phyloP scores from a whole-genome alignment of 2,888 invertebrate genomes.

The Adela reaumurella region DNA sequence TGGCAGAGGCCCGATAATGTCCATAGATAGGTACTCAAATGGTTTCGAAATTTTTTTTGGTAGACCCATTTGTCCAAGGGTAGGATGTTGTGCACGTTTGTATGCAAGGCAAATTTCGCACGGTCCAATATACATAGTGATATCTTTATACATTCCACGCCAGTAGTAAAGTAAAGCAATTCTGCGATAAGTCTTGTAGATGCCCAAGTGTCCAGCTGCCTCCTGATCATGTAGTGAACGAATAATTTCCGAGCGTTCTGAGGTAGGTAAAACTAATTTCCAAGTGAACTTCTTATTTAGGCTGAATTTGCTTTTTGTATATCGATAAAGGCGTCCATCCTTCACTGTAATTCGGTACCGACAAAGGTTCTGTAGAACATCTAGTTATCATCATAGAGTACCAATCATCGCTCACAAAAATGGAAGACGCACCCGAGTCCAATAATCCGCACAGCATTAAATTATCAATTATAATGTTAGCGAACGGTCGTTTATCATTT shows the following conservation, averaged over 20 bases:
- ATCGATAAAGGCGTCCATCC: too few relatives aligned
- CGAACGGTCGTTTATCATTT: too few relatives aligned
- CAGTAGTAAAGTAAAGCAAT: slow-evolving; percentile 11
- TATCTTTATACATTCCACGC: slow-evolving; percentile 13
- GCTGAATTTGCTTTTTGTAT: too few relatives aligned
- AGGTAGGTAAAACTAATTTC: too few relatives aligned
- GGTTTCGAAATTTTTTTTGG: slow-evolving; percentile 14
- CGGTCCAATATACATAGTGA: slow-evolving; percentile 7
- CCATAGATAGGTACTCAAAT: slow-evolving; percentile 16
- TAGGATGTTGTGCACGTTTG: slow-evolving; percentile 8
- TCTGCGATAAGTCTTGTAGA: slow-evolving; percentile 15
- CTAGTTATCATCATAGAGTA: too few relatives aligned
- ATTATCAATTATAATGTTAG: too few relatives aligned
- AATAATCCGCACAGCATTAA: too few relatives aligned
- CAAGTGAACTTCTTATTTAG: too few relatives aligned
- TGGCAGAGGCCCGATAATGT: slow-evolving; percentile 1
- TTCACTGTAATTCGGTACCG: too few relatives aligned
- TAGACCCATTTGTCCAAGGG: slow-evolving; percentile 12
- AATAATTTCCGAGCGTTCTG: background rate
- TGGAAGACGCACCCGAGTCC: too few relatives aligned
- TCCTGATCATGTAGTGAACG: slow-evolving; percentile 3
- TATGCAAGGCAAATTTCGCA: slow-evolving; percentile 10
- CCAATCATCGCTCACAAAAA: too few relatives aligned
- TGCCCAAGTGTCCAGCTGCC: slow-evolving; percentile 12
- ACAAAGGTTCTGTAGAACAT: too few relatives aligned